Percentiles rank a stretch among this genome's conserved stretches.
Evolutionary conservation across 2,113 vertebrate genomes (phyloP).

Genomic region (Colossoma macropomum): DNA sequence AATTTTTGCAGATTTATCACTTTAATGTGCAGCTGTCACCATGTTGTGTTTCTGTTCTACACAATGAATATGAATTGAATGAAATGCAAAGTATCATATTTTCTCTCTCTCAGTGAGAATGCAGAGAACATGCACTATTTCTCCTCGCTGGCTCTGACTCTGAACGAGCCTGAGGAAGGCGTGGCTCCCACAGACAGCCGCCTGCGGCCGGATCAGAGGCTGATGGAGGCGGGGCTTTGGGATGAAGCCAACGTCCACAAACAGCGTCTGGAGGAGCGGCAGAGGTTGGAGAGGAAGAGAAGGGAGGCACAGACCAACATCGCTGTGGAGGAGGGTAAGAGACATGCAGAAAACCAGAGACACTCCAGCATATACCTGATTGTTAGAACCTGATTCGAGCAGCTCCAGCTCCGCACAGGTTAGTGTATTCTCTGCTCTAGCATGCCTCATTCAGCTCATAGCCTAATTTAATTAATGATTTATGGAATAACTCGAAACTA

Average conservation of each 20-base stretch:
- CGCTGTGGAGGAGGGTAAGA: constrained; percentile 84
- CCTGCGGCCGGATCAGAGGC: constrained; percentile 88
- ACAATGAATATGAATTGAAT: no score
- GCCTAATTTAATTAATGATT: no score
- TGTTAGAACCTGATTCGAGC: not conserved
- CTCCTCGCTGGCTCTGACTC: constrained; percentile 91
- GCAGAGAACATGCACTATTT: constrained; percentile 97
- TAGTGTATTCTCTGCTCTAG: no score
- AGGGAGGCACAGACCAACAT: constrained; percentile 79
- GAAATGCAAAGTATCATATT: no score
- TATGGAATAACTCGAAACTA: no score
- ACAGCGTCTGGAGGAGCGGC: constrained; percentile 89
- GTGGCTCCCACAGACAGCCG: constrained; percentile 91
- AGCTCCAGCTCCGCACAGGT: no score
- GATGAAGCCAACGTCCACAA: constrained; percentile 92
- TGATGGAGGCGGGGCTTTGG: constrained; percentile 95
- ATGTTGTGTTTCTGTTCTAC: no score
- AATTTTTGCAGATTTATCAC: no score
- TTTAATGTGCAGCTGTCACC: no score
- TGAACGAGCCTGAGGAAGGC: constrained; percentile 87
- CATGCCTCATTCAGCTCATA: no score
- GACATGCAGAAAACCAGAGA: not conserved
- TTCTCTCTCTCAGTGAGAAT: constrained; percentile 80
- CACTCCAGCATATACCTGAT: not conserved
- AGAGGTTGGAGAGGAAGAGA: constrained; percentile 82